Base-by-base conservation (phyloP, 2,888 invertebrate genomes). In the Noctua pronuba region DNA sequence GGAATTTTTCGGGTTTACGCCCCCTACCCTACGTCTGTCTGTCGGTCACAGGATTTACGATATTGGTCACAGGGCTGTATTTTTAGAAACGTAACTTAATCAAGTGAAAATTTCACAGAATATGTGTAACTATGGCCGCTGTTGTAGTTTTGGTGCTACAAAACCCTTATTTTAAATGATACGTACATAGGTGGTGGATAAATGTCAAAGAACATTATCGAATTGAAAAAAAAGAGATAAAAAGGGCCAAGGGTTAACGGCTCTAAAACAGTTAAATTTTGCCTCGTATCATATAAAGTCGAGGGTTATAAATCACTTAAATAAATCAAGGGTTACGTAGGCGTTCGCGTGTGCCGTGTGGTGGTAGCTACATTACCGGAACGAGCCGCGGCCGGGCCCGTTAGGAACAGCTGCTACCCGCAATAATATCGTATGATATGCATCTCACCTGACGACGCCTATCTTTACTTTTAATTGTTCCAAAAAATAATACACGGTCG, bases 401-500 rank as follows among this genome's bases (percentile, higher is more conserved):
- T 92, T 91, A 89, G 75, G 46, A 76, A 38, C 92, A 92, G 88
- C 91, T 91, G 92, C 84, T 88, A 69, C 87, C 83, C 83, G 86
- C 79, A 87, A 88, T 88, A 87, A 89, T 88, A 86, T 79, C 80
- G 72, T 73, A 91, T 89, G 87, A 85, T 88, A 89, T 87, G 89
- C 88, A 87, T 84, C 85, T 86, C 82, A 88, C 86, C 87, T 87
- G 84, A 79, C 68, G 77, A 76, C 75, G 69, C 65, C 58, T 66
- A 85, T 70, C 69, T 58, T 65, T 69, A 73, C 60, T 79, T 88
- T 79, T 85, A 83, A 86, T 82, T 70, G 69, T 65, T 79, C 18
- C 49, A 44, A 73, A 79, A 67, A 65, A 62, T 58, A 75, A 75
- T 38, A 71, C n/a, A 69, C 62, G 46, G 69, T 70, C 73, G 49